These are phyloP conservation scores for Clunio marinus DNA, from an alignment of 2,888 invertebrate species.

Conservation along the genomic window DNA sequence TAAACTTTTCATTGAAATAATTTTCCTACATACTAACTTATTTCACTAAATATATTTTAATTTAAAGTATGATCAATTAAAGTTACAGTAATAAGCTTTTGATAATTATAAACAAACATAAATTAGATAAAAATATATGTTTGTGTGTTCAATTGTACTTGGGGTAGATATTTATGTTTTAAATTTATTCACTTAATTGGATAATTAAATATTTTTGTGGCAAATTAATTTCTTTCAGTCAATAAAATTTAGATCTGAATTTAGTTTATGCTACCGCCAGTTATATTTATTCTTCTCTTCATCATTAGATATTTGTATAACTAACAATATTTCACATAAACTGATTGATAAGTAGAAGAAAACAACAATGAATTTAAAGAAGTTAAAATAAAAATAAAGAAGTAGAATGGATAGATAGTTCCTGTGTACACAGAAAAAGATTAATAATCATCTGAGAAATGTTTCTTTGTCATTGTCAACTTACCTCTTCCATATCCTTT, in stretches of 20 bases:
- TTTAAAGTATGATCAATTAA: no score
- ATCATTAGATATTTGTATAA: not conserved
- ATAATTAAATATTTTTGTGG: constrained; percentile 24
- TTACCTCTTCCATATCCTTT: constrained; percentile 38
- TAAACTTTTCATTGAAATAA: no score
- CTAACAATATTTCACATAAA: not conserved
- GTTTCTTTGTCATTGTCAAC: constrained; percentile 13
- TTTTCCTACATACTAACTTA: no score
- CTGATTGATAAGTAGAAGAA: constrained; percentile 3
- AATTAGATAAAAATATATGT: no score
- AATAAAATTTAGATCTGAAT: not conserved
- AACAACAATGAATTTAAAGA: not conserved
- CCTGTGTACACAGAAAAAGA: not conserved
- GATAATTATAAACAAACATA: no score
- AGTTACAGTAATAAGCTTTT: no score
- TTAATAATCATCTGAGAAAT: not conserved
- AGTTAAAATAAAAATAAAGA: not conserved
- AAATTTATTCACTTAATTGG: not conserved
- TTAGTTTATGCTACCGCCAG: not conserved
- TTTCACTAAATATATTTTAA: no score
- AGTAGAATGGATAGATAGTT: no score
- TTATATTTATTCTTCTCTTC: not conserved
- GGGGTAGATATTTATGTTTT: not conserved
- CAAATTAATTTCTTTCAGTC: constrained; percentile 30
- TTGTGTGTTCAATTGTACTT: no score